Conservation (phyloP, 2,888 invertebrate genomes). For the Sarcophaga rosellei region DNA sequence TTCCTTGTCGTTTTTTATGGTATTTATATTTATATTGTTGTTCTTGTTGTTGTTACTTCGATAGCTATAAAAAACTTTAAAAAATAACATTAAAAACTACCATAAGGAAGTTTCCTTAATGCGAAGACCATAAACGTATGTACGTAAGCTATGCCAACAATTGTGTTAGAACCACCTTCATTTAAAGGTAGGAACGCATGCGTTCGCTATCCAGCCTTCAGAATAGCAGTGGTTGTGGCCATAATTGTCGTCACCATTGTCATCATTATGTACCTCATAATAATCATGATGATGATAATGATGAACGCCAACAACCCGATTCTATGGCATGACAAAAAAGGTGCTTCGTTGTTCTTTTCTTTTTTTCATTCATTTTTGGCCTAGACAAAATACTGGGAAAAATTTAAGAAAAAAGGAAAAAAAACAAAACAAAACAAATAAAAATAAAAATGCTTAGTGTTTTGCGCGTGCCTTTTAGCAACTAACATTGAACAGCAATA, state of each 20-base stretch:
- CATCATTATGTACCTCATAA: not conserved
- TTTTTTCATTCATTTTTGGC: not conserved
- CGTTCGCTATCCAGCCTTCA: not conserved
- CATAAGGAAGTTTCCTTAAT: not conserved
- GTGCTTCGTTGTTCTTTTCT: not conserved
- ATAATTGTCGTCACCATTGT: conserved; percentile 28
- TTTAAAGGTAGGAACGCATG: not conserved
- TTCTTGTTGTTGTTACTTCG: not conserved
- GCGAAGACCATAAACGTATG: not conserved
- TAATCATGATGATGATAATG: not conserved
- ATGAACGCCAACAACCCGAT: not conserved
- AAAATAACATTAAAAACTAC: not conserved
- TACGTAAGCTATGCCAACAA: not conserved
- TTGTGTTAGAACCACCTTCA: conserved; percentile 39
- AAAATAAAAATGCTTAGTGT: not conserved
- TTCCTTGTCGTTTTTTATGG: no score
- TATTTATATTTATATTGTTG: no score
- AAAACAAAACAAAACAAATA: not conserved
- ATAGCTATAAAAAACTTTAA: not conserved
- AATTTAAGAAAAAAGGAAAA: no score
- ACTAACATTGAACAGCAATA: not conserved
- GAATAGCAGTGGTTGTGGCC: conserved; percentile 23
- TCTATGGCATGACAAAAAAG: conserved; percentile 9
- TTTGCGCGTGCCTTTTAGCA: conserved; percentile 35
- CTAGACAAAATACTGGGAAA: conserved; percentile 57